These are phyloP conservation scores for Melopsittacus undulatus DNA, from an alignment of 2,797 vertebrate genomes.

Conservation along the genomic window DNA sequence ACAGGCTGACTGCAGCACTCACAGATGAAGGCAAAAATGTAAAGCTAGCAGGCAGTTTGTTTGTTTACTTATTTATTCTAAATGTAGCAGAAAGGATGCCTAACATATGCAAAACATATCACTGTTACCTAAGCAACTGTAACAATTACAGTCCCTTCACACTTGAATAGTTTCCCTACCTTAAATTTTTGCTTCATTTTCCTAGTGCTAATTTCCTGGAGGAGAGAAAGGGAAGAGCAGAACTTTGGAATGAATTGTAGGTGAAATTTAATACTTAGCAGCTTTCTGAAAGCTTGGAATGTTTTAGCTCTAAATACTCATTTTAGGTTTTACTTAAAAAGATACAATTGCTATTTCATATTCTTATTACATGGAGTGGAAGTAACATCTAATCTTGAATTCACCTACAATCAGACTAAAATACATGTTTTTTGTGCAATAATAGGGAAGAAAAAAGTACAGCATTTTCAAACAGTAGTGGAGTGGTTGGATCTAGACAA, in stretches of 20 bases:
- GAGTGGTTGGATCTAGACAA: neutral
- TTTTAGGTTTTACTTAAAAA: neutral
- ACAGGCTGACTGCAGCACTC: neutral
- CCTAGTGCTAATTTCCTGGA: neutral
- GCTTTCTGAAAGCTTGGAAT: neutral
- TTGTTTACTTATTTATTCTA: neutral
- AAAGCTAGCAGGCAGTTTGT: neutral
- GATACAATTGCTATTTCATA: neutral
- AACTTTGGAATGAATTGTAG: neutral
- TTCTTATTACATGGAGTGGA: neutral
- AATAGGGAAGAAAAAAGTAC: neutral
- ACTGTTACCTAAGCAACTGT: neutral
- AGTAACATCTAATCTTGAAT: neutral
- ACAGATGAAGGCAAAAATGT: neutral
- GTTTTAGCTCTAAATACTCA: neutral
- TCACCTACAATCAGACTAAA: neutral
- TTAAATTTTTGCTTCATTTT: neutral
- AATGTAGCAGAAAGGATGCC: neutral
- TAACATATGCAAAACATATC: neutral
- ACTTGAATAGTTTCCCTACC: neutral
- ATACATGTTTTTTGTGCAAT: neutral
- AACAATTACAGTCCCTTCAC: neutral
- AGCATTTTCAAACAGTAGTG: neutral
- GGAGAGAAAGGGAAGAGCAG: neutral
- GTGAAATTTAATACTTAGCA: neutral